Base-by-base conservation (phyloP, 2,113 vertebrate species). In the Proterorhinus semilunaris region DNA sequence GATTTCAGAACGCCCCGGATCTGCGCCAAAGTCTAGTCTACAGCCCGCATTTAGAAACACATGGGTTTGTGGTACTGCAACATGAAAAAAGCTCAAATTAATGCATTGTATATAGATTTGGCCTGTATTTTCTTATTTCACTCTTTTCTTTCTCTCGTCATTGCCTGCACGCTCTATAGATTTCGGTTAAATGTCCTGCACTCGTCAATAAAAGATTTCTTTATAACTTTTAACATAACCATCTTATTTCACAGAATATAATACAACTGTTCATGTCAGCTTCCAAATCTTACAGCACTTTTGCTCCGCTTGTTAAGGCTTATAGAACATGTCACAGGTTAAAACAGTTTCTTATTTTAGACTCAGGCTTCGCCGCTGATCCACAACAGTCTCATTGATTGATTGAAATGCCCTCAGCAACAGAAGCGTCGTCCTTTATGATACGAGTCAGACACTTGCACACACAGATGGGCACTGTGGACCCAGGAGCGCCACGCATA, bases 381-480 rank as follows among this genome's bases (percentile, higher is more conserved):
- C 21, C 0, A 4, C 65, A 63, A 55, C 43, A 63, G 62, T 11
- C 42, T 15, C 12, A 68, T 66, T 50, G 71, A 81, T 16, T 50
- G 71, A 81, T 15, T 74, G 49, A 72, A 75, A 68, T 52, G 61
- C 8, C n/a, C 69, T 44, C 55, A 44, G 21, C 0, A 53, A 55
- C 66, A 67, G 70, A 79, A 69, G 69, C 8, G 21, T 46, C 63
- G 45, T 11, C 17, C 10, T 5, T 45, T 62, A 55, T 62, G 64
- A 59, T 62, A 44, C 76, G 72, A 83, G 64, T 83, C 72, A 80
- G 62, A 59, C 66, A 52, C 52, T 65, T 42, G 61, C 58, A 10
- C 36, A 11, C 65, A 75, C 80, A 86, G 71, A 10, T 2, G 0
- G 2, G 2, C n/a, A 3, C 16, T 17, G 10, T 53, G 11, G 8